Conservation (phyloP, 2,797 vertebrate genomes). For the Fratercula arctica region DNA sequence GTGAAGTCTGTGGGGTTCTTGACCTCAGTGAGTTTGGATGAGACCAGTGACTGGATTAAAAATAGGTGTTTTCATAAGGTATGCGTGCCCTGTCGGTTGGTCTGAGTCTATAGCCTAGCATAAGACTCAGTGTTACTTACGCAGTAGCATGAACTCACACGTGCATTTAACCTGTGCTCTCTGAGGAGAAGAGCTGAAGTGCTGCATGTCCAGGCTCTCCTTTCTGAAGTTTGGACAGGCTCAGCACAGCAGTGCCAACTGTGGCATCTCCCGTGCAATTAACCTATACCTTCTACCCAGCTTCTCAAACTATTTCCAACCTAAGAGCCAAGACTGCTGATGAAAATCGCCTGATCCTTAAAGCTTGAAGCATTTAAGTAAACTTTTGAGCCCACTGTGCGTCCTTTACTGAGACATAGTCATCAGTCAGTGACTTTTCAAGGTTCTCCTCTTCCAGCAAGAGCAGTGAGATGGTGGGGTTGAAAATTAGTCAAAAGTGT, state of each 20-base stretch:
- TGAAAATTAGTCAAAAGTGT: neutral
- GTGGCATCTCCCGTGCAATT: neutral
- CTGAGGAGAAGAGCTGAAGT: neutral
- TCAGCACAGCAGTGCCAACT: neutral
- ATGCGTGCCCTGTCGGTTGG: neutral
- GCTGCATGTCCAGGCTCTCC: fast-evolving
- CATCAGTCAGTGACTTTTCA: neutral
- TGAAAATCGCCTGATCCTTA: neutral
- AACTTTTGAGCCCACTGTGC: neutral
- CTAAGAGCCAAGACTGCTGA: neutral
- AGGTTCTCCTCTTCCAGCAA: neutral
- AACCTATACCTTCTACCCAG: neutral
- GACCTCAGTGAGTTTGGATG: neutral
- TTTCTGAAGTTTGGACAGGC: neutral
- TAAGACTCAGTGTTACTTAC: neutral
- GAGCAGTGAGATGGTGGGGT: neutral
- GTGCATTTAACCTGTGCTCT: neutral
- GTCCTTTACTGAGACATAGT: neutral
- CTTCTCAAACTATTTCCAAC: neutral
- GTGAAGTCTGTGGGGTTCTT: neutral
- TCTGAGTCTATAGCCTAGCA: neutral
- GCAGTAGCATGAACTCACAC: fast-evolving
- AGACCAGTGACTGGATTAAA: neutral
- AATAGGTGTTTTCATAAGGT: fast-evolving
- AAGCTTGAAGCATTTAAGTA: neutral